phyloP scores from a whole-genome alignment of 1,140 invertebrate genomes.

The Megalonaias nervosa region DNA sequence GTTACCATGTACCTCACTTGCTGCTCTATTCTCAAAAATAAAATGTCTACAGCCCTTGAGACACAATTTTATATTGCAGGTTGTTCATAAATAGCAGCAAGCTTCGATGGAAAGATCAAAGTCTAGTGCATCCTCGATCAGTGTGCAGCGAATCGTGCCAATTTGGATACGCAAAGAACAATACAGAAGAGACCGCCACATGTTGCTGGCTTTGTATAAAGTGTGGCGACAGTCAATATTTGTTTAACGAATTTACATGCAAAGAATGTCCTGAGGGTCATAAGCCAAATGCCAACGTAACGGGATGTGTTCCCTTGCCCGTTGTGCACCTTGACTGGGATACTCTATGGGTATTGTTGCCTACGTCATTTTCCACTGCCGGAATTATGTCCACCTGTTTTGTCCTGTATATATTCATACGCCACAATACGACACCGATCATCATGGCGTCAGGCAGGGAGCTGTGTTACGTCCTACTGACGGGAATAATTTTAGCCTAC shows the following conservation, averaged over 20 bases:
- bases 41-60: background rate
- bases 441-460: conserved; percentile 71
- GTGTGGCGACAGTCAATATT: conserved; percentile 77
- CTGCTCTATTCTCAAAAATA: too few species aligned
- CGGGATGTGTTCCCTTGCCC: conserved; percentile 62
- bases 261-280: conserved; percentile 75
- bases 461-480: conserved; percentile 68
- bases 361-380: conserved; percentile 73
- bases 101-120: conserved; percentile 57
- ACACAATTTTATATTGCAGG: conserved; percentile 41
- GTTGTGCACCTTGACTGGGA: conserved; percentile 76
- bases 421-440: conserved; percentile 66
- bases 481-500: conserved; percentile 69
- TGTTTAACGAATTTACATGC: conserved; percentile 76
- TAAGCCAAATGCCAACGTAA: conserved; percentile 66
- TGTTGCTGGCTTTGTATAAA: conserved; percentile 82
- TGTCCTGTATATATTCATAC: conserved; percentile 65
- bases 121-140: conserved; percentile 73
- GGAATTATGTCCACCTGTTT: conserved; percentile 70
- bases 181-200: conserved; percentile 91
- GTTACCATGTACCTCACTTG: too few species aligned
- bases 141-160: conserved; percentile 79
- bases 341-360: conserved; percentile 75
- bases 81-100: conserved; percentile 51
- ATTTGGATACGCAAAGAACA: conserved; percentile 85